Base-by-base conservation (phyloP, 2,888 invertebrate genomes). In the Eristalis tenax region DNA sequence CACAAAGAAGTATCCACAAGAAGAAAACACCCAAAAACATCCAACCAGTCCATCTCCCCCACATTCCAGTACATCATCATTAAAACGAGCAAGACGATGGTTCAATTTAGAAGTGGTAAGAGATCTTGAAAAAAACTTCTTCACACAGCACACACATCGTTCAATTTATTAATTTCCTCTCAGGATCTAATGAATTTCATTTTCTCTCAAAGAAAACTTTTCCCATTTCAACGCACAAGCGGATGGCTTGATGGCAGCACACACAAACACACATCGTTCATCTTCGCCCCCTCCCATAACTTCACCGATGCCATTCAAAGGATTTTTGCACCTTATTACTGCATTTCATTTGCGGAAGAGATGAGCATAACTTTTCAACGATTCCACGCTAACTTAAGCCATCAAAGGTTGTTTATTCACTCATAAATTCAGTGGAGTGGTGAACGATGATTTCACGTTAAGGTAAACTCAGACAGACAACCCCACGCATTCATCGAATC, bases 1-100 rank as follows among this genome's bases (percentile, higher is more conserved):
- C 43, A 5, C n/a, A 43, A 43, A 1, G 50, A n/a, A 50, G 50
- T 1, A 13, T 10, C 13, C 38, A 38, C 5, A 2, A n/a, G 8
- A 18, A 50, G 50, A 50, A 5, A 2, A 5, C 43, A n/a, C 18
- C 10, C 2, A n/a, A n/a, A n/a, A n/a, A n/a, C 35, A 35, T 1
- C 5, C 4, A 2, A 50, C 4, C 50, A n/a, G 15, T 18, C 0
- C 18, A 18, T 13, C 38, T 13, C 15, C 26, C 59, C 59, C 26
- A 0, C 23, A 26, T 26, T 28, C 61, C 91, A 90, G 43, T 90
- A 89, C 88, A 91, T 81, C 38, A 90, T 86, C 35, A 80, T 91
- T 90, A 63, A 89, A 63, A 0, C 89, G 88, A 4, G 91, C 90
- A 32, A 90, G 91, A 90, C 26, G 90, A 59, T 59, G 15, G 26